Base-by-base conservation (phyloP, 1,140 invertebrate species). In the Zaprionus nigranus region DNA sequence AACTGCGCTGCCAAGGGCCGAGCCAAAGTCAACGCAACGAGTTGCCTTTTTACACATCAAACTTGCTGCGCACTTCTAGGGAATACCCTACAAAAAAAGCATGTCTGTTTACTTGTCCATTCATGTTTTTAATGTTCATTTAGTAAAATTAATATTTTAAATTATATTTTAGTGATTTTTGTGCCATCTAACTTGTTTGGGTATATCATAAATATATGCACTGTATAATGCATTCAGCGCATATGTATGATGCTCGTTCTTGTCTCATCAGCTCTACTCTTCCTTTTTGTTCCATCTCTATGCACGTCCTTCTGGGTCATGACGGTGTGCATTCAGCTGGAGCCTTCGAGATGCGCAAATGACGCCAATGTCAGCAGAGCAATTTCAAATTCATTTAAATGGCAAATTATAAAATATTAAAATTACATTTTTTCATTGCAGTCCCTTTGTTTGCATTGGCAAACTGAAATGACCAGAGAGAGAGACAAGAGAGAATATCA, bases 351-450 rank as follows among this genome's bases (percentile, higher is more conserved):
- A 46, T 54, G 49, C 17, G 49, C 17, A 38, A 46, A n/a, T 24
- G 26, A 26, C 58, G 36, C 61, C 63, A 81, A 78, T 78, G 80
- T 79, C 75, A 67, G 61, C 54, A 75, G 72, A 81, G 62, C 81
- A 68, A 80, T 83, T 84, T 80, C 12, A 69, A 82, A 51, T 84
- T 74, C 68, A 66, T 74, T 84, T 66, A 67, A 67, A 84, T 67
- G 36, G 68, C 61, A 77, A 86, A 85, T 79, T 85, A 79, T 79
- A 70, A 79, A 76, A 82, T 79, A 82, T 79, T 22, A 59, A 76
- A 86, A 77, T 64, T 84, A 81, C 80, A 77, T 73, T 79, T 60
- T 54, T 61, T 56, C 65, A 13, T 63, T 65, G 49, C 53, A 51
- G 13, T 46, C 62, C 43, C 40, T 46, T n/a, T 61, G 64, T 62